Evolutionary conservation across 2,113 vertebrate species (phyloP).

Genomic region (Cyphomyrus plagiostoma): DNA sequence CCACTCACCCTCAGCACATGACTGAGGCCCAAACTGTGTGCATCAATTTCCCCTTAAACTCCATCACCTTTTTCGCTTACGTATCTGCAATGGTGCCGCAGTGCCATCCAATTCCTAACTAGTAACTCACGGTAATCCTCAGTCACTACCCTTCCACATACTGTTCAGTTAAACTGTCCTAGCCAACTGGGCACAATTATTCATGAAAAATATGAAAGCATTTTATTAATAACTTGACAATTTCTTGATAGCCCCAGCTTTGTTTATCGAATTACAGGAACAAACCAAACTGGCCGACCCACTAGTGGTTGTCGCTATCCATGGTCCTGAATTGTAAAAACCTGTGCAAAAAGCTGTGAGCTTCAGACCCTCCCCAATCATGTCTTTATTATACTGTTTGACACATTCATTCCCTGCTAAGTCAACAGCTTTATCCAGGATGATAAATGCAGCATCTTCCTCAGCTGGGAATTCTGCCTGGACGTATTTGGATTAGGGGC

Average conservation of each 20-base stretch:
- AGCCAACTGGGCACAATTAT: not conserved
- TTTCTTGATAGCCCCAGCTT: not conserved
- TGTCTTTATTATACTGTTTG: not conserved
- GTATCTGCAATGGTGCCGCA: not conserved
- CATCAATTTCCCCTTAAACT: not conserved
- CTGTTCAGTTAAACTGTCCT: not conserved
- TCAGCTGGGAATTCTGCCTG: not conserved
- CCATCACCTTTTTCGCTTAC: not conserved
- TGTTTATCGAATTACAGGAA: not conserved
- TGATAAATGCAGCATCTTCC: not conserved
- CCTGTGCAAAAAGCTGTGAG: not conserved
- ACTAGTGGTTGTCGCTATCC: not conserved
- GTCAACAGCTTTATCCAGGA: not conserved
- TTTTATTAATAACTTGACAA: not conserved
- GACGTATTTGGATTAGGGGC: not conserved
- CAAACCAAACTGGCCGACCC: not conserved
- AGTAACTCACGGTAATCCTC: not conserved
- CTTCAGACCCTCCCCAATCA: not conserved
- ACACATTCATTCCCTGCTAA: not conserved
- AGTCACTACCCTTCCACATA: not conserved
- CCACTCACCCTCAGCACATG: not conserved
- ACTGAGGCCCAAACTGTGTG: not conserved
- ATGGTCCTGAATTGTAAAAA: not conserved
- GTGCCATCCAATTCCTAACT: not conserved
- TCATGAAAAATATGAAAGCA: not conserved